Evolutionary conservation across 2,113 vertebrate species (phyloP), one percentile per base, ranked within the genome.

Genomic region (Aix galericulata): DNA sequence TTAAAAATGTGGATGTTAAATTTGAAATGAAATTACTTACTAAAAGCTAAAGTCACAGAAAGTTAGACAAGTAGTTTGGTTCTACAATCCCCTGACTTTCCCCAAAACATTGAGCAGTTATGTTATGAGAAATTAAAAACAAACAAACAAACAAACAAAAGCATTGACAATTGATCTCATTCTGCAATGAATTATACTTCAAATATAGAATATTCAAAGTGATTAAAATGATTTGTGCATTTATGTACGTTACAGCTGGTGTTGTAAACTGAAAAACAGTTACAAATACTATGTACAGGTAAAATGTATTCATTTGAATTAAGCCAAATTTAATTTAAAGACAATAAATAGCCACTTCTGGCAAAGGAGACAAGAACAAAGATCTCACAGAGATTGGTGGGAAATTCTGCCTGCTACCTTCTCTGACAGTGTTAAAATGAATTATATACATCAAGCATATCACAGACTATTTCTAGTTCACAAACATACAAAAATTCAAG

Each of bases 361-460:
- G n/a, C 7, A 74, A 69, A 23, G 21, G 8, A 7, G 0, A 1
- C 25, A 79, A 29, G 15, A 85, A 29, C 3, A 69, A 6, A 42
- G 6, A 2, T 64, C n/a, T 63, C 12, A 42, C 5, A 55, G 71
- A 69, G 4, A 26, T 80, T 46, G 5, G 21, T 40, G 13, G 5
- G 36, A 77, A 91, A 76, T 40, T 63, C 53, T 48, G 5, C n/a
- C n/a, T 74, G 5, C 4, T 36, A 0, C n/a, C 4, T 3, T 76
- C 13, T 90, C 26, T 44, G 4, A 60, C 4, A 60, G 9, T 16
- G 8, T n/a, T 38, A 81, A 56, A 80, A 48, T 48, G 46, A 48
- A 50, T 50, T 55, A 17, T 1, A 0, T 6, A 71, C 4, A 42
- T 72, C 42, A 10, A 59, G 9, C 1, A 0, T 53, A 52, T 29